Evolutionary conservation across 2,797 vertebrate species (phyloP), one percentile per base, ranked within the genome.

Genomic region (Babyrousa celebensis): DNA sequence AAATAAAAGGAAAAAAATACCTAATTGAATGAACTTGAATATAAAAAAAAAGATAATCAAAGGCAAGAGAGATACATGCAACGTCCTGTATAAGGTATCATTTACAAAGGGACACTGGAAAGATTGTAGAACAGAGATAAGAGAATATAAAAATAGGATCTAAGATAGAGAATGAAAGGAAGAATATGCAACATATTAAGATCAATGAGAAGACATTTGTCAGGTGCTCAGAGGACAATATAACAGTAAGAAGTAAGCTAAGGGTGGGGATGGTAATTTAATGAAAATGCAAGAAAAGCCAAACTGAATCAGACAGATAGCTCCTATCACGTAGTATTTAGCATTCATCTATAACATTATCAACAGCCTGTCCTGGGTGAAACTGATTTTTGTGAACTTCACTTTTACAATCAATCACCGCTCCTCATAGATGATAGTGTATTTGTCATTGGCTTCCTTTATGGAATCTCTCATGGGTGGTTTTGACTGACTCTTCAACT

Each of bases 131-230:
- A 80, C 25, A 63, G 77, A 97, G 68, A 68, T 79, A 95, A 94
- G 18, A 82, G 27, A 56, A 95, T 52, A 0, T 89, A 85, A 97
- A 95, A 97, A 78, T 21, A 92, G 95, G 95, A 96, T 94, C 88
- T 97, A 98, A 90, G 32, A 20, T 17, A 60, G 67, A 94, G 27
- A 97, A 93, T 95, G 60, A 98, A 97, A 89, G 56, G 12, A 78
- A 96, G 70, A 63, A 85, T 96, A 12, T 83, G 60, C 6, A 72
- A 71, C 5, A n/a, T 85, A 58, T 91, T 80, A 77, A 7, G 65
- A 63, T 93, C 97, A 97, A 90, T 97, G 78, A 97, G 82, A 96
- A 96, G 54, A n/a, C 91, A 88, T 92, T 96, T 98, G 52, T 97
- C 82, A 96, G 21, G 93, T 94, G 74, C 25, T 54, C 63, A 88